These are phyloP conservation scores for Nannoperca obscura DNA, from an alignment of 2,797 vertebrate species.

Conservation along the genomic window DNA sequence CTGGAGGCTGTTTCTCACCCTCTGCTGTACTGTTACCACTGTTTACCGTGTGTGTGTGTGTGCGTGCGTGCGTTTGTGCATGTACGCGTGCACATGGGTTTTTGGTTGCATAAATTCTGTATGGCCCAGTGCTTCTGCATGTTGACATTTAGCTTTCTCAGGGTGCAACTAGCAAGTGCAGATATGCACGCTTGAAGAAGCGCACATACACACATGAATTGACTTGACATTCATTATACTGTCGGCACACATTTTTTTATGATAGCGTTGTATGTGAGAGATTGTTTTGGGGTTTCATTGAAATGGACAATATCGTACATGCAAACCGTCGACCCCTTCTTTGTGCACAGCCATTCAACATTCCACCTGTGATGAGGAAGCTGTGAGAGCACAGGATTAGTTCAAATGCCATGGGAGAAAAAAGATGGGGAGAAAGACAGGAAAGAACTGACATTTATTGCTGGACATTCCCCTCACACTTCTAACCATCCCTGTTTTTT, in stretches of 20 bases:
- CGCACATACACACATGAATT: slow-evolving; percentile 8
- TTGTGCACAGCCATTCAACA: neutral
- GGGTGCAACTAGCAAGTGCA: slow-evolving; percentile 4
- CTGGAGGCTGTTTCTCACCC: slow-evolving; percentile 34
- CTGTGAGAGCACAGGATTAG: neutral
- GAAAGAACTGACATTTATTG: neutral
- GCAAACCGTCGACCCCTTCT: neutral
- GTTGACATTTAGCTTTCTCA: slow-evolving; percentile 38
- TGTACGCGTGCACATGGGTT: slow-evolving; percentile 7
- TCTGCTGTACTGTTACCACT: slow-evolving; percentile 17
- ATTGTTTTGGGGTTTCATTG: slow-evolving; percentile 11
- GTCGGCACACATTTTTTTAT: slow-evolving; percentile 11
- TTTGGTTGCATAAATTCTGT: slow-evolving; percentile 11
- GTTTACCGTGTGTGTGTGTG: slow-evolving; percentile 5
- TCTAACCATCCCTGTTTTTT: neutral
- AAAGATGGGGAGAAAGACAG: neutral
- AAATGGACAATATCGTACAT: neutral
- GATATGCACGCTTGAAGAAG: slow-evolving; percentile 28
- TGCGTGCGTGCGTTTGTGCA: neutral
- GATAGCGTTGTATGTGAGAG: neutral
- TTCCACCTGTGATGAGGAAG: neutral
- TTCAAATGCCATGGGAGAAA: neutral
- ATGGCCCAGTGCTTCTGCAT: slow-evolving; percentile 26
- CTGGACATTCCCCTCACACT: neutral
- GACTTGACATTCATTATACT: slow-evolving; percentile 21